Base-by-base conservation (phyloP, 2,888 invertebrate genomes). In the Amaurobius ferox region DNA sequence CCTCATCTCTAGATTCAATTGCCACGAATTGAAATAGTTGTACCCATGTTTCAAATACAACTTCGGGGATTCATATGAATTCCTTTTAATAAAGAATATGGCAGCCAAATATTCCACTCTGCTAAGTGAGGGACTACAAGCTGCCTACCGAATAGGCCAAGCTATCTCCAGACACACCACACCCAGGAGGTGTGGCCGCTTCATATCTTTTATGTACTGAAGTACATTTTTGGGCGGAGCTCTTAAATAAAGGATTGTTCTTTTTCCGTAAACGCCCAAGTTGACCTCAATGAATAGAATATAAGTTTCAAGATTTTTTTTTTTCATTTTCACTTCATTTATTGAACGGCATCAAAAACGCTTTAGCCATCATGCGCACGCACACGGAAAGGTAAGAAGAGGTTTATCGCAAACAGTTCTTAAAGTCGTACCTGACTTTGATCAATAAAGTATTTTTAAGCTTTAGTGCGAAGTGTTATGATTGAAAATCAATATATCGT, bases 401-500 rank as follows among this genome's bases (percentile, higher is more conserved):
- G 23, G 23, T 1, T 23, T 55, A 55, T 55, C 55, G 19, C 23
- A 55, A 55, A 44, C 3, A 23, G 23, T 23, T 55, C 55, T 23
- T 55, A 23, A n/a, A 11, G 55, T 23, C 3, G 55, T 23, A 55
- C 55, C 23, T 55, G n/a, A 23, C 55, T 16, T 16, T 23, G 55
- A 55, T 55, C 55, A 55, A 55, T 55, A 55, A 55, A 55, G 55
- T 55, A 55, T 55, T 55, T 55, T 55, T 55, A 55, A 55, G 23
- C 55, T 55, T 55, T 23, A 55, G 23, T 55, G 5, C 16, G 23
- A 55, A 23, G 55, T 23, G 55, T 55, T 55, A 55, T 55, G 55
- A 55, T 55, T 55, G 55, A 55, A 55, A 55, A 55, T 55, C 55
- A 23, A 55, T 55, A 55, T 55, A 55, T 55, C 55, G 55, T 55